These are phyloP conservation scores for Zaprionus ghesquierei DNA, from an alignment of 1,140 invertebrate genomes.

Conservation along the genomic window DNA sequence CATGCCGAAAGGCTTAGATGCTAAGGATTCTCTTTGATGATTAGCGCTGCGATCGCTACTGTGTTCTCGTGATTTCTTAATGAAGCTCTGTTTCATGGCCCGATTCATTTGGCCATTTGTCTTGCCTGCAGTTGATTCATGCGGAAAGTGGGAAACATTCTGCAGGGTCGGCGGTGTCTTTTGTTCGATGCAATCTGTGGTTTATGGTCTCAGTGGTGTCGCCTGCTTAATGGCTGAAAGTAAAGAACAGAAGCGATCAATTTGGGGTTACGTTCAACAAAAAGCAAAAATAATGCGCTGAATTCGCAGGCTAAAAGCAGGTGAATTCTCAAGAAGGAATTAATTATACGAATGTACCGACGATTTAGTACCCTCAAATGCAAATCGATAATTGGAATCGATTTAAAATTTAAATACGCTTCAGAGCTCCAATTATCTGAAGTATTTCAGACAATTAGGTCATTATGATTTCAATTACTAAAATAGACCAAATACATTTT, in stretches of 20 bases:
- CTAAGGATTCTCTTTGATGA: not conserved
- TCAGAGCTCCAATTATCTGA: not conserved
- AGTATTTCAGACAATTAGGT: not conserved
- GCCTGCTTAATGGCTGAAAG: slow-evolving; percentile 66
- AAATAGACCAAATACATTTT: not conserved
- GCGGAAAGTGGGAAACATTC: slow-evolving; percentile 26
- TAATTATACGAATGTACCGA: not conserved
- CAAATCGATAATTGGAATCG: not conserved
- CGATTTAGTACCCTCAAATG: not conserved
- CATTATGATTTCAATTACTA: not conserved
- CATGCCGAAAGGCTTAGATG: slow-evolving; percentile 1
- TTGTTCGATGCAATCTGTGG: not conserved
- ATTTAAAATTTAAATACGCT: not conserved
- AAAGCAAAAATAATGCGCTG: slow-evolving; percentile 6
- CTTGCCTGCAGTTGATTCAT: slow-evolving; percentile 56
- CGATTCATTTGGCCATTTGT: slow-evolving; percentile 59
- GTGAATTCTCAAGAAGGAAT: not conserved
- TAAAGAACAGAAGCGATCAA: slow-evolving; percentile 55
- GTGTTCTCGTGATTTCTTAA: slow-evolving; percentile 50
- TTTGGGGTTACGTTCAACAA: slow-evolving; percentile 36
- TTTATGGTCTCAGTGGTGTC: not conserved
- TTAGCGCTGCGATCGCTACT: slow-evolving; percentile 3
- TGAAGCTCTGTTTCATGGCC: slow-evolving; percentile 55
- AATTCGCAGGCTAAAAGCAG: not conserved
- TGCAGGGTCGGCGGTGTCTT: slow-evolving; percentile 12